Base-by-base conservation (phyloP, 2,113 vertebrate genomes). In the Riparia riparia region DNA sequence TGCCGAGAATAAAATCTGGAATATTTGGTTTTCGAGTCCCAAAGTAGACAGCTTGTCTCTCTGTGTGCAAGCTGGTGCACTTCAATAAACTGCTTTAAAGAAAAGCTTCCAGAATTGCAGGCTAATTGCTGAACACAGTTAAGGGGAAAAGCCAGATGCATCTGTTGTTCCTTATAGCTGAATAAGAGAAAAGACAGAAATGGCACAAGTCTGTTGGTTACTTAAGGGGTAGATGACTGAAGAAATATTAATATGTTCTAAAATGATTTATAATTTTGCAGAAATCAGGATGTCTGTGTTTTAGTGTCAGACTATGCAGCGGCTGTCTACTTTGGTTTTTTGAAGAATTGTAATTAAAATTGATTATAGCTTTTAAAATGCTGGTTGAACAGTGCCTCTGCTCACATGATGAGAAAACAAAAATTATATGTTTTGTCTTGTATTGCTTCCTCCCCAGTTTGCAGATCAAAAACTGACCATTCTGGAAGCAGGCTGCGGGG, bases 401-500 rank as follows among this genome's bases (percentile, higher is more conserved):
- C 32, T 83, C 1, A 2, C 86, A 84, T 54, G 21, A 42, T 79
- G 39, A 71, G 41, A 54, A 84, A 81, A 82, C 20, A 87, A 60
- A 71, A 76, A 17, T 63, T 2, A 24, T 53, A 6, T 54, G 26
- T n/a, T 91, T 17, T 87, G 17, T 91, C 21, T 85, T 90, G 64
- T 58, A 7, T 85, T 77, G 96, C 31, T 95, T 73, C 86, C 65
- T 88, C 15, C 12, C 8, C 84, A 99, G 99, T 98, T 98, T 97
- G 97, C 98, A 94, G 97, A 98, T 73, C 98, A 99, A 96, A 99
- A 97, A 90, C 86, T 99, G 97, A 98, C 98, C 82, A 89, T 99
- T 85, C 97, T 99, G 88, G 99, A 99, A 98, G 99, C 99, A 34
- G 99, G 99, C 69, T 99, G 99, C 53, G 99, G 99, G 9, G 99